These are phyloP conservation scores for Lucilia cuprina DNA, from an alignment of 1,140 invertebrate genomes.

Conservation along the genomic window DNA sequence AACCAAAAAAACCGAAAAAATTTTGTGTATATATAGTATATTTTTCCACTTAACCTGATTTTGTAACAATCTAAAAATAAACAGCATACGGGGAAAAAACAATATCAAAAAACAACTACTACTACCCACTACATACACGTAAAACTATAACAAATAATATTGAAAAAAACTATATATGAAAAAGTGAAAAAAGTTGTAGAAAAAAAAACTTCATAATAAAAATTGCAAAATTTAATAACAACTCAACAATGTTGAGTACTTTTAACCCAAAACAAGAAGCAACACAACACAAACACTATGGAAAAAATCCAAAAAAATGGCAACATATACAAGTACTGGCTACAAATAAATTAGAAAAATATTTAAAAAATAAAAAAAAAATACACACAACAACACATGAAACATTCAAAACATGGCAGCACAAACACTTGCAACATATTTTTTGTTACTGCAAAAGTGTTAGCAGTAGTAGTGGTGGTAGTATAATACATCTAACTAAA, in stretches of 20 bases:
- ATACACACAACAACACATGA: not conserved
- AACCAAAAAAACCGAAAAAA: not conserved
- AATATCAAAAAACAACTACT: not conserved
- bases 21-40: not conserved
- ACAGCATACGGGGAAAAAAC: not conserved
- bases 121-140: not conserved
- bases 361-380: not conserved
- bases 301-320: not conserved
- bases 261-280: slow-evolving; percentile 8
- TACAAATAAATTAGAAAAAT: slow-evolving; percentile 29
- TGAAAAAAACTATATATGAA: not conserved
- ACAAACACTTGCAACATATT: not conserved
- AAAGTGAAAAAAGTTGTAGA: not conserved
- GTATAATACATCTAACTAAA: not conserved
- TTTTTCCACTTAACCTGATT: slow-evolving; percentile 34
- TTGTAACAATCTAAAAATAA: slow-evolving; percentile 19
- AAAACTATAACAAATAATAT: not conserved
- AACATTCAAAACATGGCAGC: not conserved
- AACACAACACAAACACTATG: slow-evolving; percentile 12
- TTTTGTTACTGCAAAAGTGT: not conserved
- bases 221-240: slow-evolving; percentile 46
- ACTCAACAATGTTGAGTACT: slow-evolving; percentile 19
- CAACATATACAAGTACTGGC: slow-evolving; percentile 1
- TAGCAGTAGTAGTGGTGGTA: not conserved
- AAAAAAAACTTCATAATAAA: slow-evolving; percentile 60